phyloP scores from a whole-genome alignment of 2,113 vertebrate species.

The Lanius ludovicianus region DNA sequence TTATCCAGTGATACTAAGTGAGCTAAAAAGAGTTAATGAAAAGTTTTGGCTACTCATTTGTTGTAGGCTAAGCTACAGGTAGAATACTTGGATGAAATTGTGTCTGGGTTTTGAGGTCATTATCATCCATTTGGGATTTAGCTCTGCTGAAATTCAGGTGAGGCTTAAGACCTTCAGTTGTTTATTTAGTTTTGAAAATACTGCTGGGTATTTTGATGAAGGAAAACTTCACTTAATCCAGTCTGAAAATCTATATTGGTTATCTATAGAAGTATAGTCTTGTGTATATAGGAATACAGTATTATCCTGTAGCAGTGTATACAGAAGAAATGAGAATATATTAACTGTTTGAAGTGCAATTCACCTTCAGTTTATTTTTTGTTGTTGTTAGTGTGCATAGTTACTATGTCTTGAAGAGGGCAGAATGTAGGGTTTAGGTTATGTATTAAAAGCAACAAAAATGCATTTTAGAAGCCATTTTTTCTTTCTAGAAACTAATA shows the following conservation, averaged over 20 bases:
- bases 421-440: background rate
- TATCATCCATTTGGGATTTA: background rate
- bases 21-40: background rate
- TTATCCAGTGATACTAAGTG: background rate
- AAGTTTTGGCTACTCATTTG: background rate
- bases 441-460: background rate
- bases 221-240: background rate
- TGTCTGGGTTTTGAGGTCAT: background rate
- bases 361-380: background rate
- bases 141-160: background rate
- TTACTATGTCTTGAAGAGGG: background rate
- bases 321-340: background rate
- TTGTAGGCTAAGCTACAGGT: background rate
- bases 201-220: background rate
- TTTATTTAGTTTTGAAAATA: background rate
- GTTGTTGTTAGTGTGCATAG: background rate
- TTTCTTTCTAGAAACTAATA: background rate
- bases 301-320: background rate
- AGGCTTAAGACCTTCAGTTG: background rate
- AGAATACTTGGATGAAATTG: background rate
- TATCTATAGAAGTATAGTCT: background rate
- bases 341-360: background rate
- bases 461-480: background rate
- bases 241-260: background rate
- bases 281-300: background rate